Conservation (phyloP, 2,888 invertebrate species). For the Synanthedon formicaeformis region DNA sequence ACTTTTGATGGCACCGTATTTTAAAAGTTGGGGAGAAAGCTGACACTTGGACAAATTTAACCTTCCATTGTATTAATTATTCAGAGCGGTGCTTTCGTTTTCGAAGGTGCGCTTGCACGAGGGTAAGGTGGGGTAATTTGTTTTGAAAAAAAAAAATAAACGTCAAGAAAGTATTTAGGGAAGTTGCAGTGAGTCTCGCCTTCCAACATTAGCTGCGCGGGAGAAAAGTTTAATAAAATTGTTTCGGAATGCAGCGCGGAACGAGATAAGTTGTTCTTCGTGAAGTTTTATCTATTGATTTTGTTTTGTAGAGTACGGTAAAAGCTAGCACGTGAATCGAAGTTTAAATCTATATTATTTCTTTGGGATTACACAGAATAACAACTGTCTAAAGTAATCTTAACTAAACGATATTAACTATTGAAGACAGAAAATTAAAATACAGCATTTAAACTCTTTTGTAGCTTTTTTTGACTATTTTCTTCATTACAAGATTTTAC, state of each 20-base stretch:
- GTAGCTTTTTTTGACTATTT: no score
- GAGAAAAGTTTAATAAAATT: constrained; percentile 62
- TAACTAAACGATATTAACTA: no score
- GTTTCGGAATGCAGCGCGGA: constrained; percentile 56
- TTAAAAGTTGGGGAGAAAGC: constrained; percentile 63
- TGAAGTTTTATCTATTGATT: constrained; percentile 14
- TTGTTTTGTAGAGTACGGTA: neutral
- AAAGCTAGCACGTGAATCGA: neutral
- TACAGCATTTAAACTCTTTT: no score
- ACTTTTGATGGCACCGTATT: constrained; percentile 65
- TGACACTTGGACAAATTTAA: constrained; percentile 68
- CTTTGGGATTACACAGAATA: no score
- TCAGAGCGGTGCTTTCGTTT: constrained; percentile 61
- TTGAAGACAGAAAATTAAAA: no score
- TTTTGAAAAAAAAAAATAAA: constrained; percentile 30
- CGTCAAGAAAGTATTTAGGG: constrained; percentile 51
- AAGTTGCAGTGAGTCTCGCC: constrained; percentile 43
- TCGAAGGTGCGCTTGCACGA: constrained; percentile 59
- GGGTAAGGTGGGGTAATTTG: constrained; percentile 62
- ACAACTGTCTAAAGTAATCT: no score
- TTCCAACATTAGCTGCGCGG: constrained; percentile 33
- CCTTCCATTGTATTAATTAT: constrained; percentile 70
- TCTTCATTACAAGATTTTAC: no score
- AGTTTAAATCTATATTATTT: neutral
- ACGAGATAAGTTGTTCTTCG: constrained; percentile 45